These are phyloP conservation scores for Eilema caniola DNA, from an alignment of 2,888 invertebrate genomes.

Conservation along the genomic window DNA sequence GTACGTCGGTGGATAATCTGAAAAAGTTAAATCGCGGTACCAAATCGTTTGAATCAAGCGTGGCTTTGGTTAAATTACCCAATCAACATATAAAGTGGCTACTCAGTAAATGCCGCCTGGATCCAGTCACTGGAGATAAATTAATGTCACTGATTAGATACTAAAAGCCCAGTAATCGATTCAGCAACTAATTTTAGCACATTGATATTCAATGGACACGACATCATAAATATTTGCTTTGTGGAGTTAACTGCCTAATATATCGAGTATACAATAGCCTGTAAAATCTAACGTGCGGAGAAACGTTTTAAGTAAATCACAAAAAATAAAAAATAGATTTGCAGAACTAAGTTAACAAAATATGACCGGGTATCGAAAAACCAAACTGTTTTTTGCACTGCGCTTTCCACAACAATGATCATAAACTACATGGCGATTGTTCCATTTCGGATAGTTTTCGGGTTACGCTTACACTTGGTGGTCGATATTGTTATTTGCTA, in stretches of 20 bases:
- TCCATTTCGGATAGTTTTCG: constrained; percentile 46
- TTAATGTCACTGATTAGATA: constrained; percentile 70
- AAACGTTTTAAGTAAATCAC: neutral
- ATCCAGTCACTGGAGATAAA: constrained; percentile 70
- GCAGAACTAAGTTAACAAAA: constrained; percentile 44
- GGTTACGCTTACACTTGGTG: constrained; percentile 37
- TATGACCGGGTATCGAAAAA: constrained; percentile 47
- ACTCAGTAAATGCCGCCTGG: constrained; percentile 68
- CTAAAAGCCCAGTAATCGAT: constrained; percentile 60
- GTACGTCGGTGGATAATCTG: constrained; percentile 27
- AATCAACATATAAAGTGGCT: constrained; percentile 80
- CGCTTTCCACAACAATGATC: constrained; percentile 56
- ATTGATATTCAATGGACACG: constrained; percentile 37
- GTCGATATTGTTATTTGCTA: constrained; percentile 39
- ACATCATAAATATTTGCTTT: constrained; percentile 35
- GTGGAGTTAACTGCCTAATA: constrained; percentile 29
- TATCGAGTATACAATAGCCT: constrained; percentile 13
- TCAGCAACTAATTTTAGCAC: constrained; percentile 52
- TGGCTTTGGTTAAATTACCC: constrained; percentile 73
- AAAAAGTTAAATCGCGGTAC: constrained; percentile 58
- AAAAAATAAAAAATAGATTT: constrained; percentile 43
- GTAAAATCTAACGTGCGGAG: neutral
- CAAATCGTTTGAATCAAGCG: constrained; percentile 63
- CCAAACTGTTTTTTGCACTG: constrained; percentile 51
- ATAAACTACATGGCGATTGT: constrained; percentile 53